Conservation (phyloP, 23 tunicate genomes). For the Ciona savignyi region DNA sequence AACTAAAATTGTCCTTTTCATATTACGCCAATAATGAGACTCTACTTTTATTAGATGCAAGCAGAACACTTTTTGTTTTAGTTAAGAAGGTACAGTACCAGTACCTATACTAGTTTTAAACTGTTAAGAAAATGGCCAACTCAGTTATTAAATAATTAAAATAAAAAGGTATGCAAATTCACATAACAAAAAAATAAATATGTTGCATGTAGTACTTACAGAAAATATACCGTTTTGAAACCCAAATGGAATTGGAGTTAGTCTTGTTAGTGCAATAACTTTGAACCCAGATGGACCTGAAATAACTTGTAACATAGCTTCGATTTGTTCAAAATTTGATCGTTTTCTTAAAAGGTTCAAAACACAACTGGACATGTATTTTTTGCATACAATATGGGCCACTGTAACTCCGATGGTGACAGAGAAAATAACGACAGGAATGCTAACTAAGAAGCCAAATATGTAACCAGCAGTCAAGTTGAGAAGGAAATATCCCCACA, state of each 20-base stretch:
- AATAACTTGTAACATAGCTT: slow-evolving; percentile 67
- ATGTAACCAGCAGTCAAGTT: slow-evolving; percentile 90
- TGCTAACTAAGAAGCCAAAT: slow-evolving; percentile 48
- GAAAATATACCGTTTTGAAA: slow-evolving; percentile 83
- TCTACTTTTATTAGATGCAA: too few relatives aligned
- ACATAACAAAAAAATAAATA: too few relatives aligned
- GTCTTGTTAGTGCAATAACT: slow-evolving; percentile 55
- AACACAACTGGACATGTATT: slow-evolving; percentile 48
- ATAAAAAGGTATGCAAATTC: too few relatives aligned
- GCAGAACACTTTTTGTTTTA: too few relatives aligned
- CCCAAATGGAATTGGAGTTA: slow-evolving; percentile 94
- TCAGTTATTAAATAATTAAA: too few relatives aligned
- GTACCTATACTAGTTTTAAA: too few relatives aligned
- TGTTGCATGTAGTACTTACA: slow-evolving; percentile 23
- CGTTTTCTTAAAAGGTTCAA: slow-evolving; percentile 27
- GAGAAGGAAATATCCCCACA: slow-evolving; percentile 79
- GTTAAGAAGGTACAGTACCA: too few relatives aligned
- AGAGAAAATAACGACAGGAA: slow-evolving; percentile 46
- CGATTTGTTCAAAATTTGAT: slow-evolving; percentile 46
- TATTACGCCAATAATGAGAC: too few relatives aligned
- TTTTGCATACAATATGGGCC: slow-evolving; percentile 59
- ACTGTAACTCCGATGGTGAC: slow-evolving; percentile 45
- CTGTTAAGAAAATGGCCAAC: too few relatives aligned
- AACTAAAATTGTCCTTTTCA: too few relatives aligned
- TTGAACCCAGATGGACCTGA: slow-evolving; percentile 79